phyloP scores from a whole-genome alignment of 2,888 invertebrate genomes.

The Caenorhabditis zanzibari region DNA sequence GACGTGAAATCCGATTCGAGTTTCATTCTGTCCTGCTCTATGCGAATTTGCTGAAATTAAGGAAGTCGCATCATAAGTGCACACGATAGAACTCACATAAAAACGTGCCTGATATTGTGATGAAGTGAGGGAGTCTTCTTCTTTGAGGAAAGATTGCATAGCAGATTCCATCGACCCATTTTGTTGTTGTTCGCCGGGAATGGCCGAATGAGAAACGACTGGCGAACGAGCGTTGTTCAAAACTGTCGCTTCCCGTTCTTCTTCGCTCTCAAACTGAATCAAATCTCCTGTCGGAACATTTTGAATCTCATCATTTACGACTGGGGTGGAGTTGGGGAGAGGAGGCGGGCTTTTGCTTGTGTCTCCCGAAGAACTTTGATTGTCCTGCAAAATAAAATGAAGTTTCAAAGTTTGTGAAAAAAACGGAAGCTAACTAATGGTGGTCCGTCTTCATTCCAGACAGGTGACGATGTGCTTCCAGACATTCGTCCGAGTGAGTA shows the following conservation, averaged over 20 bases:
- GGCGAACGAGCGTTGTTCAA: background rate
- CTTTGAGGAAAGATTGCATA: slow-evolving; percentile 44
- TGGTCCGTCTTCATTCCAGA: slow-evolving; percentile 51
- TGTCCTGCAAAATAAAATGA: background rate
- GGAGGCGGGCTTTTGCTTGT: slow-evolving; percentile 42
- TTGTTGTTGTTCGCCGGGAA: background rate
- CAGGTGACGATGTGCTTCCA: slow-evolving; percentile 42
- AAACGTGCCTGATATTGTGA: slow-evolving; percentile 49
- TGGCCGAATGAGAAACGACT: background rate
- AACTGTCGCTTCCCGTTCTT: slow-evolving; percentile 43
- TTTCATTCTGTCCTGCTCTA: slow-evolving; percentile 72
- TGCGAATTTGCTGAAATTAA: slow-evolving; percentile 73
- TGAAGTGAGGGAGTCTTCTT: slow-evolving; percentile 12
- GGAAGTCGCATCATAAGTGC: background rate
- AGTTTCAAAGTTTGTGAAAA: background rate
- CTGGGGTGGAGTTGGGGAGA: slow-evolving; percentile 38
- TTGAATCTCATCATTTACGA: slow-evolving; percentile 6
- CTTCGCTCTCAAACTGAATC: slow-evolving; percentile 59
- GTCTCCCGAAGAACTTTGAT: slow-evolving; percentile 5
- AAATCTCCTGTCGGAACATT: slow-evolving; percentile 35
- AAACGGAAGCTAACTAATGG: slow-evolving; percentile 4
- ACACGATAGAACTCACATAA: slow-evolving; percentile 34
- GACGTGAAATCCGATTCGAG: slow-evolving; percentile 58
- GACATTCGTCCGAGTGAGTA: slow-evolving; percentile 46
- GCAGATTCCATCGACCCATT: slow-evolving; percentile 19